A percentile compares a stretch with the other conserved stretches of the same genome.
phyloP scores from a whole-genome alignment of 2,113 vertebrate species.

The Etia nguti region DNA sequence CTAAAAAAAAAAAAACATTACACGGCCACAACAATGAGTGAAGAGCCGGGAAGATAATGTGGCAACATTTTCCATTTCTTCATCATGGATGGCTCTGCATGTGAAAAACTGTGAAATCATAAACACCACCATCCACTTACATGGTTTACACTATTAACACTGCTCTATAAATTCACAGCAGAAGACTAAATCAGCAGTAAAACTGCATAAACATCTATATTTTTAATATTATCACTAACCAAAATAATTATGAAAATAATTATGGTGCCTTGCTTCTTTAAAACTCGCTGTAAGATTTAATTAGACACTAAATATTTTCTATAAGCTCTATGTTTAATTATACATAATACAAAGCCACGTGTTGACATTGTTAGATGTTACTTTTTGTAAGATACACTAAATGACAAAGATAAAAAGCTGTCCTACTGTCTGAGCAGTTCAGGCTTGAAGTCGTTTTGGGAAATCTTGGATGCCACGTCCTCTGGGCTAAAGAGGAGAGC shows the following conservation, averaged over 20 bases:
- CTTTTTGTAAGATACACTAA: neutral
- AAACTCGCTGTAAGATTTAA: neutral
- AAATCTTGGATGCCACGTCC: neutral
- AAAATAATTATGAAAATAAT: neutral
- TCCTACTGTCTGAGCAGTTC: neutral
- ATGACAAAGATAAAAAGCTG: neutral
- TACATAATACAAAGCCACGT: neutral
- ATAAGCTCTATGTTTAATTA: neutral
- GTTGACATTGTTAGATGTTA: neutral
- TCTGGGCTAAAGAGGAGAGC: neutral
- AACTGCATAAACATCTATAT: neutral
- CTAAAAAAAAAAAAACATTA: neutral
- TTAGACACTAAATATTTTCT: neutral
- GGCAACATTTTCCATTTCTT: neutral
- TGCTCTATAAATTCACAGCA: neutral
- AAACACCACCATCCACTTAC: neutral
- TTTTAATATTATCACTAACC: neutral
- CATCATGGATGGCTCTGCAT: neutral
- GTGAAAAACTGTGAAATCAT: too few relatives aligned
- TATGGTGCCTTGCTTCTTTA: neutral
- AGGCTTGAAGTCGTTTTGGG: neutral
- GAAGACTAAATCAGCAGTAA: neutral
- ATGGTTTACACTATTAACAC: neutral
- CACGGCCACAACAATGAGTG: neutral
- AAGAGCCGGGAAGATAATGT: fast-evolving